phyloP scores from a whole-genome alignment of 2,113 vertebrate genomes.

The Taxidea taxus region DNA sequence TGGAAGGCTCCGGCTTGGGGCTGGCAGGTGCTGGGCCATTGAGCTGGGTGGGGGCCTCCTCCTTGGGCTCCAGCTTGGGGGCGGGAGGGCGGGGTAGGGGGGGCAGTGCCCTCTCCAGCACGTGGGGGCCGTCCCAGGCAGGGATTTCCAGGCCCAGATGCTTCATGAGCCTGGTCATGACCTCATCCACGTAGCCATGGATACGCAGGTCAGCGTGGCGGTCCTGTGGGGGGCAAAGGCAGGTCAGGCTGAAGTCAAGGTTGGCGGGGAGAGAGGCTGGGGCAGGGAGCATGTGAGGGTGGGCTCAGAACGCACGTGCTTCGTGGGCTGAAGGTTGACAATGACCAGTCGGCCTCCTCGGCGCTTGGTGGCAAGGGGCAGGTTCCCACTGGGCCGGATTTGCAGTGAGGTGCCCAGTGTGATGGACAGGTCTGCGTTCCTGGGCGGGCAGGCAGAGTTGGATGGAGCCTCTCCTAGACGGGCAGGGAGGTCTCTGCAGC shows the following conservation, averaged over 20 bases:
- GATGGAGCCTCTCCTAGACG: neutral
- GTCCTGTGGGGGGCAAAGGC: slow-evolving; percentile 82
- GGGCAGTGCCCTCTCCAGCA: slow-evolving; percentile 81
- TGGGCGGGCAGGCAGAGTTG: slow-evolving; percentile 49
- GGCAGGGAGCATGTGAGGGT: neutral
- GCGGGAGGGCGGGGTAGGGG: neutral
- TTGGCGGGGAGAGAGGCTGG: neutral
- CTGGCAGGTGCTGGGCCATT: neutral
- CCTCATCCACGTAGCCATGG: slow-evolving; percentile 92
- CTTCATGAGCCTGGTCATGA: slow-evolving; percentile 93
- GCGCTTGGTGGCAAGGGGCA: slow-evolving; percentile 95
- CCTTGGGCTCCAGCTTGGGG: slow-evolving; percentile 56
- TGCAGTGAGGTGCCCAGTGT: slow-evolving; percentile 96
- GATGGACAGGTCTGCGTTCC: slow-evolving; percentile 92
- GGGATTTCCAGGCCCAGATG: slow-evolving; percentile 91
- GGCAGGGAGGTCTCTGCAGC: neutral
- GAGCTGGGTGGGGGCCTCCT: slow-evolving; percentile 4
- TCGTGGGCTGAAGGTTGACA: slow-evolving; percentile 96
- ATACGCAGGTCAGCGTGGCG: slow-evolving; percentile 92
- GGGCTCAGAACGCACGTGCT: slow-evolving; percentile 87
- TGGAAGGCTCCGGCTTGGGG: neutral
- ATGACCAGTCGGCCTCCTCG: slow-evolving; percentile 94
- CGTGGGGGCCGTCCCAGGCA: slow-evolving; percentile 87
- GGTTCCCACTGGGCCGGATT: slow-evolving; percentile 96
- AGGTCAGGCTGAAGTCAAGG: neutral